These are phyloP conservation scores for Pedetes capensis DNA, from an alignment of 2,113 vertebrate genomes.

Conservation along the genomic window DNA sequence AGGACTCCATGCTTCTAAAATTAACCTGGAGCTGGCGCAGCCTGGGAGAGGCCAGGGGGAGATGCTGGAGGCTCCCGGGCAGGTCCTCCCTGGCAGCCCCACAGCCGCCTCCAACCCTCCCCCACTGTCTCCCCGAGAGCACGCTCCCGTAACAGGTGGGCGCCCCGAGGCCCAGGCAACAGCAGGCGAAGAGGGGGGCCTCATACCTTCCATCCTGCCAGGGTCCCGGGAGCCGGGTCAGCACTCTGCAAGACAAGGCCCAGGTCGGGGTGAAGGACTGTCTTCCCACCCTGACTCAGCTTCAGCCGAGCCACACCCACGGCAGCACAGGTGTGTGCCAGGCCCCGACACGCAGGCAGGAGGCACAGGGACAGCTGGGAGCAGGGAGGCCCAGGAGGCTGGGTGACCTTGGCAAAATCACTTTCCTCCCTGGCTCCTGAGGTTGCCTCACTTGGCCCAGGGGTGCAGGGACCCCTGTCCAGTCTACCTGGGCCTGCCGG, in stretches of 20 bases:
- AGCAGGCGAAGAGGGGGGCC: background rate
- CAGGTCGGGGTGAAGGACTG: background rate
- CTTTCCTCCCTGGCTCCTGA: background rate
- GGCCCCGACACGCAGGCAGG: background rate
- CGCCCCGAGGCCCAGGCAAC: background rate
- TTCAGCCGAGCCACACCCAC: background rate
- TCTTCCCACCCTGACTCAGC: background rate
- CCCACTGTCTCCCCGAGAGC: fast-evolving
- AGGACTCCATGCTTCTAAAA: background rate
- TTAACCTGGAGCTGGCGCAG: background rate
- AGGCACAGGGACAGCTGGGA: background rate
- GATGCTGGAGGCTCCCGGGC: background rate
- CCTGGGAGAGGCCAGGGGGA: background rate
- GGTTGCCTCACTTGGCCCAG: background rate
- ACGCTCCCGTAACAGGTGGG: background rate
- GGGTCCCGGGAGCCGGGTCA: background rate
- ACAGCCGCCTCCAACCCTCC: background rate
- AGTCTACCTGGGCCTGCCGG: fast-evolving
- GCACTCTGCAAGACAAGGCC: slow-evolving; percentile 65
- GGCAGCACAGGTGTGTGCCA: background rate
- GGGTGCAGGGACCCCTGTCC: background rate
- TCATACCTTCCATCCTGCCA: slow-evolving; percentile 69
- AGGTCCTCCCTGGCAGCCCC: background rate
- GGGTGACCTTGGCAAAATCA: background rate
- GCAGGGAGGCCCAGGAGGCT: background rate